Evolutionary conservation across 2,888 invertebrate species (phyloP), one percentile per base, ranked within the genome.

Genomic region (Zygogramma bicolorata): DNA sequence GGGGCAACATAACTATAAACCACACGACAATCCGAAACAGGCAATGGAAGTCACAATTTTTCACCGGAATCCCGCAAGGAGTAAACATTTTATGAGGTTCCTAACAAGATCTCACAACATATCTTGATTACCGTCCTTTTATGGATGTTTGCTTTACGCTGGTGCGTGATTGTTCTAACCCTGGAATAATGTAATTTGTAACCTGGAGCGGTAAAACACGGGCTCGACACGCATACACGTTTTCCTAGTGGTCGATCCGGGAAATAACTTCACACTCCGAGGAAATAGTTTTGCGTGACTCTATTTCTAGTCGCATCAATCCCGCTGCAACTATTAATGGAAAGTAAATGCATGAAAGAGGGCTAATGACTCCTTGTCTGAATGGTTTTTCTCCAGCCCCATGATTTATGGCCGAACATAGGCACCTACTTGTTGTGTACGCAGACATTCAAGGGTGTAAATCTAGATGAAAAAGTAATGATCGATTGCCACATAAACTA

Each of bases 141-240:
- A 63, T 63, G 10, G 63, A 20, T 63, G 46, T 63, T 63, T 46
- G 46, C 18, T 62, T 42, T 49, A 46, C 49, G 68, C 68, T 63
- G 65, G 68, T 46, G 58, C 57, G 65, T 63, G 29, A 46, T 46
- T 49, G 68, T 61, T 59, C 58, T 22, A 65, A 57, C 60, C 65
- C 34, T 20, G 31, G 49, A 68, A 72, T 65, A 72, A 57, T 65
- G 27, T 65, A 68, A 65, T 60, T 68, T 68, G 68, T 72, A 65
- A 65, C 38, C 65, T 29, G 68, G n/a, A n/a, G 67, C 53, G 18
- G 29, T 63, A 15, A 46, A 63, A 63, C 46, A 63, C 46, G 2
- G 40, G 22, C n/a, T 34, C 20, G 20, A 22, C 62, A 62, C 63
- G 63, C 46, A 46, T 46, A 46, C n/a, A 7, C 46, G 29, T 31